These are phyloP conservation scores for Parauchenoglanis ngamensis DNA, from an alignment of 2,797 vertebrate species.

Conservation along the genomic window DNA sequence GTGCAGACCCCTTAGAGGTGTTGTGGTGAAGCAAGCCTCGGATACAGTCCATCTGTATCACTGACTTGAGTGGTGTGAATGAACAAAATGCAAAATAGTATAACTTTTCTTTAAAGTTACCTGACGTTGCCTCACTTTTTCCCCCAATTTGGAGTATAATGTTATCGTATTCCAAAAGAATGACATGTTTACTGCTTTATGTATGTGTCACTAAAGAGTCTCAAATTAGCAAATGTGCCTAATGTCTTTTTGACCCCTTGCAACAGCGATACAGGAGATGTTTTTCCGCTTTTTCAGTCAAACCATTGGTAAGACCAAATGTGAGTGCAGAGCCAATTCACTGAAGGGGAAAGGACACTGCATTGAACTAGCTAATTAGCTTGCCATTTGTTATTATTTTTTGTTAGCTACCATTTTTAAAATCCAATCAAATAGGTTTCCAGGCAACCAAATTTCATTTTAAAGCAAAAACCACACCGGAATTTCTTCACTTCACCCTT, in stretches of 20 bases:
- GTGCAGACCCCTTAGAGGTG: background rate
- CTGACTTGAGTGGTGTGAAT: background rate
- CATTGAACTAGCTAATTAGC: background rate
- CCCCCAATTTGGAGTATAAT: background rate
- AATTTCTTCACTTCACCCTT: conserved; percentile 1
- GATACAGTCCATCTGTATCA: background rate
- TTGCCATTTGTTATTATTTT: background rate
- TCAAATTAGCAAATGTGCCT: background rate
- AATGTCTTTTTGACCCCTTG: background rate
- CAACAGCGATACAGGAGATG: background rate
- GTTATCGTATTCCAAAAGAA: background rate
- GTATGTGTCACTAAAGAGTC: background rate
- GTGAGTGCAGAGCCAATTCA: background rate
- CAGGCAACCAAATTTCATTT: background rate
- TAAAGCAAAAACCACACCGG: background rate
- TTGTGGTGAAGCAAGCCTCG: background rate
- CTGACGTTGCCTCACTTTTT: background rate
- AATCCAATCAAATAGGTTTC: background rate
- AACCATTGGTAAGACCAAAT: background rate
- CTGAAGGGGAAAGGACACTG: background rate
- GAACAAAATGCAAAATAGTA: background rate
- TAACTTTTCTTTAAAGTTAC: too few relatives aligned
- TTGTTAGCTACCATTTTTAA: background rate
- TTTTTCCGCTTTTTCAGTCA: background rate
- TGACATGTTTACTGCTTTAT: background rate